phyloP scores from a whole-genome alignment of 2,797 vertebrate species.

The Tadarida brasiliensis region DNA sequence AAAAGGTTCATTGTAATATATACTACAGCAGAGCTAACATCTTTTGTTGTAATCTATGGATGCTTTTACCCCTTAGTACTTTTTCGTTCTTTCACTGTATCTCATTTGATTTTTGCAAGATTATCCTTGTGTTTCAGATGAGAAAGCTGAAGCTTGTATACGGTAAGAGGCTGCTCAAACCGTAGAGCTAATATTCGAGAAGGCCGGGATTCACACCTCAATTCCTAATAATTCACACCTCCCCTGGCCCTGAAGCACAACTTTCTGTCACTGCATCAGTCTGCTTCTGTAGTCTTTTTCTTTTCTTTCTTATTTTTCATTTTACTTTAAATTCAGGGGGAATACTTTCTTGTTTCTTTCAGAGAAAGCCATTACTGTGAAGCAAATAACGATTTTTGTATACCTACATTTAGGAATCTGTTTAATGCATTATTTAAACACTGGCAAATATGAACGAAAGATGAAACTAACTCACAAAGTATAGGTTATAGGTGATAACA shows the following conservation, averaged over 20 bases:
- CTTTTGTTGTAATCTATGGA: not conserved
- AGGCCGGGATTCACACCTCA: not conserved
- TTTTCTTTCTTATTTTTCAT: not conserved
- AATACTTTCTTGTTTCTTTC: not conserved
- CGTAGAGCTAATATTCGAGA: not conserved
- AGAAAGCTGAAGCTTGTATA: not conserved
- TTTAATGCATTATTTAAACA: slow-evolving; percentile 5
- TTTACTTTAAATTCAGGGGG: not conserved
- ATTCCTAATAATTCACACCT: too few relatives aligned
- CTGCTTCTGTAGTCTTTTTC: not conserved
- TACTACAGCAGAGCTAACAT: not conserved
- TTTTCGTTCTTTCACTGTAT: not conserved
- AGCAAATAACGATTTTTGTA: not conserved
- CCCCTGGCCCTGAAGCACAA: not conserved
- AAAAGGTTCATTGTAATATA: not conserved
- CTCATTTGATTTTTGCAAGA: not conserved
- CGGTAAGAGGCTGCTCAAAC: not conserved
- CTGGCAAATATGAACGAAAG: not conserved
- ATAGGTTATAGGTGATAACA: not conserved
- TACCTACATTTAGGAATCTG: not conserved
- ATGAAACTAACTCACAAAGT: slow-evolving; percentile 16
- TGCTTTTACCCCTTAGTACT: not conserved
- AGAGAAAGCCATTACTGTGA: not conserved
- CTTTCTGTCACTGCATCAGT: not conserved
- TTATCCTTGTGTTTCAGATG: not conserved